Evolutionary conservation across 2,113 vertebrate genomes (phyloP).

Genomic region (Erythrocercus mccallii): DNA sequence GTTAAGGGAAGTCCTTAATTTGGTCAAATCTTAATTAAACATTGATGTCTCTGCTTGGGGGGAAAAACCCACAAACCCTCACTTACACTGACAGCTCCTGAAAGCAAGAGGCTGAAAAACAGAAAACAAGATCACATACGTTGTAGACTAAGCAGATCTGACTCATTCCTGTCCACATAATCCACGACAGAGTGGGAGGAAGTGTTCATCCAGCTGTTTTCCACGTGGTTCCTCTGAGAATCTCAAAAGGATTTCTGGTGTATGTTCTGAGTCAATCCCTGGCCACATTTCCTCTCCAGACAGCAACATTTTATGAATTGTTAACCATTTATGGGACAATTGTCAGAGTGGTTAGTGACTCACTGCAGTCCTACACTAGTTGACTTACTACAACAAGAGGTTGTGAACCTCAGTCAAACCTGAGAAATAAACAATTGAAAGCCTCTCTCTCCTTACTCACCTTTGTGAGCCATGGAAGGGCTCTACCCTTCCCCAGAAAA

Average conservation of each 20-base stretch:
- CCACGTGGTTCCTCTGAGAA: background rate
- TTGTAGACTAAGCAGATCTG: background rate
- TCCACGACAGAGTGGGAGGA: background rate
- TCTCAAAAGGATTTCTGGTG: background rate
- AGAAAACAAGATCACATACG: background rate
- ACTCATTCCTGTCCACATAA: background rate
- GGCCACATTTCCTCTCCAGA: background rate
- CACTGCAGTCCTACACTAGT: background rate
- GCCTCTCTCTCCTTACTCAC: background rate
- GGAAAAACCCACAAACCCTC: background rate
- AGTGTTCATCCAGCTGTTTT: background rate
- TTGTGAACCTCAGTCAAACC: background rate
- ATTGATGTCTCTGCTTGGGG: background rate
- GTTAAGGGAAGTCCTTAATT: background rate
- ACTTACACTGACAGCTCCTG: background rate
- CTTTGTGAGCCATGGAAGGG: background rate
- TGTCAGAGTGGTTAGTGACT: background rate
- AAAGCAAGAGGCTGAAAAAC: background rate
- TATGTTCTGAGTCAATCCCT: background rate
- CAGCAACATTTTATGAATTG: background rate
- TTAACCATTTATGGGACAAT: slow-evolving; percentile 1
- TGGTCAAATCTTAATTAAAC: background rate
- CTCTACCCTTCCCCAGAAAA: background rate
- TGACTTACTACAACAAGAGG: background rate
- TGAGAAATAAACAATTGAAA: background rate